phyloP scores from a whole-genome alignment of 2,797 vertebrate species.

The Anguilla obscura region DNA sequence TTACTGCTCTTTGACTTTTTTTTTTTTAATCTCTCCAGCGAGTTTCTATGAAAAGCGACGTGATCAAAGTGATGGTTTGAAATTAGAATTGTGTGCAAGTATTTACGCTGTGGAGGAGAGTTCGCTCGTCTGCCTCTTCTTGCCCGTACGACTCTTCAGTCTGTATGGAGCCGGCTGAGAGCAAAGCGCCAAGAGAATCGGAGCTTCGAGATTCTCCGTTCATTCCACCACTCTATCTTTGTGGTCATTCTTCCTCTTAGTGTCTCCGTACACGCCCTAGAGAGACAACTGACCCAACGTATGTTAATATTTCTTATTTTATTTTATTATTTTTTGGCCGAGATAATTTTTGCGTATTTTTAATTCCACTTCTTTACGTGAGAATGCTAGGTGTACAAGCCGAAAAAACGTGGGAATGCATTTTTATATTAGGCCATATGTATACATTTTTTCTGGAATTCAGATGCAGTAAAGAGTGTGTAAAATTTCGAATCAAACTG shows the following conservation, averaged over 20 bases:
- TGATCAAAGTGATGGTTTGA: constrained; percentile 72
- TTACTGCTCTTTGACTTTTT: constrained; percentile 63
- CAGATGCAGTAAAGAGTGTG: too few species aligned
- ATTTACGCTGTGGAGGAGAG: constrained; percentile 62
- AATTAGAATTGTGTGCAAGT: constrained; percentile 72
- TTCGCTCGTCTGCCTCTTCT: constrained; percentile 53
- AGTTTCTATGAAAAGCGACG: constrained; percentile 79
- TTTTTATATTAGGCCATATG: too few species aligned
- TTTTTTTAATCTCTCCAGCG: constrained; percentile 71
- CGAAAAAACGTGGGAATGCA: too few species aligned
- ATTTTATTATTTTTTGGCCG: neutral
- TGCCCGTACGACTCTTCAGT: neutral
- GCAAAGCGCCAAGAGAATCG: constrained; percentile 42
- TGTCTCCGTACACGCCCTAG: constrained; percentile 62
- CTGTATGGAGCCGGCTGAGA: constrained; percentile 37
- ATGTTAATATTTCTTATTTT: constrained; percentile 42
- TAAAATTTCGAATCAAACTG: too few species aligned
- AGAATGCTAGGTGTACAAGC: too few species aligned
- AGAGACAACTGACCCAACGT: constrained; percentile 59
- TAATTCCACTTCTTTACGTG: neutral
- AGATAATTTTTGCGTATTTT: too few species aligned
- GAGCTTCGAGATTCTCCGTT: constrained; percentile 59
- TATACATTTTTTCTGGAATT: too few species aligned
- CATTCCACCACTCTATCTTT: constrained; percentile 43
- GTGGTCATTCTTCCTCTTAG: constrained; percentile 32